Evolutionary conservation across 2,797 vertebrate species (phyloP), one percentile per base, ranked within the genome.

Genomic region (Periparus ater): DNA sequence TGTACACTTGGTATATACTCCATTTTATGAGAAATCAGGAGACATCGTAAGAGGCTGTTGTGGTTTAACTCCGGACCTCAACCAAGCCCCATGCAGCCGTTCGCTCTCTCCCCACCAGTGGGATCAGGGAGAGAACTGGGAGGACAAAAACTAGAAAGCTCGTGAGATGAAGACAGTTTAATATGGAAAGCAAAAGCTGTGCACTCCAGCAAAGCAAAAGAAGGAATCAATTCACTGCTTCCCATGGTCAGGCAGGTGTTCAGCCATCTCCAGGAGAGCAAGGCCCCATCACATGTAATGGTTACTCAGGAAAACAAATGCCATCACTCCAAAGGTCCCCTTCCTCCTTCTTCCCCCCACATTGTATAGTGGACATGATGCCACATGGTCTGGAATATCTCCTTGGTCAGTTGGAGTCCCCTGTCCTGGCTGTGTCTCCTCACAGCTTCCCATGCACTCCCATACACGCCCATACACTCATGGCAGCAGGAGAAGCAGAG

Each of bases 1-100:
- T 60, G 8, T 40, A 18, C n/a, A 47, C 7, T n/a, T 67, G 38
- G 7, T n/a, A 18, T 42, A 17, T 38, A 17, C 1, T 45, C 14
- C 6, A 6, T 16, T 9, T n/a, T 22, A 53, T 0, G 3, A 66
- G 74, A 85, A 54, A 8, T 42, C 62, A 50, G 30, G 44, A 72
- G 18, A 15, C 0, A 0, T 36, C 16, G 9, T 32, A 34, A n/a
- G 34, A 66, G 8, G 22, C 13, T 40, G 21, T 32, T 7, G 3
- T 42, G 40, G 38, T 77, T 71, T 65, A 65, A 53, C 25, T 11
- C 16, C 60, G 48, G 25, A 7, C 13, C 53, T 10, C 30, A 27
- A 13, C 3, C 4, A 34, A 48, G 34, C 34, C 40, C 34, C 26
- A 25, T 3, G 1, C 34, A 25, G 47, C 15, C 0, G 0, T 44